Base-by-base conservation (phyloP, 2,113 vertebrate species). In the Benitochromis conjunctus region DNA sequence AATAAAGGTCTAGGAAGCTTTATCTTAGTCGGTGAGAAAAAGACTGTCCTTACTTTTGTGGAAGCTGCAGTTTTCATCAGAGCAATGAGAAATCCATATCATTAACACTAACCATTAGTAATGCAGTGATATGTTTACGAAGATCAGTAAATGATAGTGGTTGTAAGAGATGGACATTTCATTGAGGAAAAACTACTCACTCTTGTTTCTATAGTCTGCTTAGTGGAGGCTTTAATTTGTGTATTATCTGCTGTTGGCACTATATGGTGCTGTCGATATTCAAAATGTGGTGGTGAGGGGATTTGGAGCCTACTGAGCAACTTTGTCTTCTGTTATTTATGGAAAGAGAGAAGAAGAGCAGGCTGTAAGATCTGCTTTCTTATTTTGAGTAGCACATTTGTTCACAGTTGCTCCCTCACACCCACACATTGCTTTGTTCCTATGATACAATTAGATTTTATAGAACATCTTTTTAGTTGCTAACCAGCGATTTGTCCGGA, bases 341-440 rank as follows among this genome's bases (percentile, higher is more conserved):
- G 74, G 78, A 83, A 85, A 83, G 43, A 51, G 6, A 76, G 48
- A 53, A 62, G 77, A 46, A 74, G 82, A 84, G 62, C 76, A 74
- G 31, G 64, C 82, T 87, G 57, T 64, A 51, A n/a, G 76, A 69
- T 88, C 62, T 56, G 81, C 69, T 71, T 60, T 87, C 79, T 85
- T 91, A 79, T 91, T 92, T 91, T 88, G 79, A 92, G 88, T 86
- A 92, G 88, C 94, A 91, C 89, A 80, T 93, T 94, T 89, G 34
- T 86, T 92, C 90, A 86, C 91, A 86, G 91, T 92, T 92, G 80
- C 86, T 89, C 36, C 55, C 86, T 41, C 26, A 83, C 92, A 89
- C 87, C 92, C 84, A 90, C 81, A 48, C 83, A 66, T 46, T 24
- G 62, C 86, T 91, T 91, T 85, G 83, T 92, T 86, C 55, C 36